Percentiles rank a stretch among this genome's conserved stretches.
These are phyloP conservation scores for Drosophila yakuba DNA, from an alignment of 1,140 invertebrate genomes.

Conservation along the genomic window DNA sequence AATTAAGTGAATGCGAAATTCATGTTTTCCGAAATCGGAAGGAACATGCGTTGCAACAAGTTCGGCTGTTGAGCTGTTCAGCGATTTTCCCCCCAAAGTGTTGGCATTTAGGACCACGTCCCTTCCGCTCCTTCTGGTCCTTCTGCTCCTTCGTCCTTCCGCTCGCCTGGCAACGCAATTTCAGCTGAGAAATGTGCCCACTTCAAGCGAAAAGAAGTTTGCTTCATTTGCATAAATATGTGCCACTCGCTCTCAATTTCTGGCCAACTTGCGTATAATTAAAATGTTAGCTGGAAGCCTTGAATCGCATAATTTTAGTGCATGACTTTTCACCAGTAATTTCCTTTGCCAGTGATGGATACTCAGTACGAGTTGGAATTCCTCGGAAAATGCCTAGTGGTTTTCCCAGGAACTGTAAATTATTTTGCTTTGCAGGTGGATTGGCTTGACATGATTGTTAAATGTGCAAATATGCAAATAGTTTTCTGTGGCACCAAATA, in stretches of 20 bases:
- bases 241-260: constrained; percentile 34
- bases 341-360: constrained; percentile 16
- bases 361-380: constrained; percentile 31
- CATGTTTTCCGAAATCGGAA: constrained; percentile 71
- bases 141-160: background rate
- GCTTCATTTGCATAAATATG: constrained; percentile 73
- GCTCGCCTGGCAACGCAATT: constrained; percentile 37
- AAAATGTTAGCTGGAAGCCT: constrained; percentile 53
- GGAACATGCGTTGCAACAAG: constrained; percentile 78
- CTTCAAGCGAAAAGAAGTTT: constrained; percentile 56
- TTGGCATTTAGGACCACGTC: constrained; percentile 55
- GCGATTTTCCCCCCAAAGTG: constrained; percentile 68
- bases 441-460: constrained; percentile 11
- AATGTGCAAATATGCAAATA: background rate
- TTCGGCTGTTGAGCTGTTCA: constrained; percentile 7
- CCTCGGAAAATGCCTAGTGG: constrained; percentile 32
- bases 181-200: constrained; percentile 37
- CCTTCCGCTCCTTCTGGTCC: background rate
- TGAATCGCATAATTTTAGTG: constrained; percentile 29
- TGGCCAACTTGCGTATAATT: constrained; percentile 42
- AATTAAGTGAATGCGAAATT: constrained; percentile 81
- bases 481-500: too few species aligned
- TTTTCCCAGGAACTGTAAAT: constrained; percentile 40
- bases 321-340: constrained; percentile 16
- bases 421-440: constrained; percentile 13